Evolutionary conservation across 2,113 vertebrate genomes (phyloP).

Genomic region (Azemiops feae): DNA sequence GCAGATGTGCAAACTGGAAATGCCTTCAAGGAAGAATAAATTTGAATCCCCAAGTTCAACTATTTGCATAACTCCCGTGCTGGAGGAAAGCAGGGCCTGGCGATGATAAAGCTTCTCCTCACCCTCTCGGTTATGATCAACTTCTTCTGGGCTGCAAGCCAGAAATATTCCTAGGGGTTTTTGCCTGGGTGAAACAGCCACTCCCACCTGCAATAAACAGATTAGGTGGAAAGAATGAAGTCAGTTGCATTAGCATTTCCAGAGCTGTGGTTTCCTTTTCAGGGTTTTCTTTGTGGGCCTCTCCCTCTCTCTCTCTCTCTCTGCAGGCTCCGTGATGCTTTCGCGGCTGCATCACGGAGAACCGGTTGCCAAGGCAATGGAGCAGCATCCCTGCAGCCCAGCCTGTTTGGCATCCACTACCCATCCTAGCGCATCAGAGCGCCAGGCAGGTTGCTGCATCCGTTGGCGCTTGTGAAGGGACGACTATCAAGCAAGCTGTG

Average conservation of each 20-base stretch:
- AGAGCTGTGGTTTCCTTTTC: not conserved
- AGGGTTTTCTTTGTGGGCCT: not conserved
- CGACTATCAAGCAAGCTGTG: not conserved
- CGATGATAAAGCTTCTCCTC: not conserved
- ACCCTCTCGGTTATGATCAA: not conserved
- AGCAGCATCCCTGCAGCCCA: not conserved
- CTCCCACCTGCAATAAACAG: not conserved
- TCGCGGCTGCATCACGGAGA: not conserved
- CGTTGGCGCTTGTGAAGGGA: not conserved
- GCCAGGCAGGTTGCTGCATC: not conserved
- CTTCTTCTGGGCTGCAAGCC: not conserved
- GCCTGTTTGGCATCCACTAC: not conserved
- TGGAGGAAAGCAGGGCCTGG: not conserved
- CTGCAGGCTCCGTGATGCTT: not conserved
- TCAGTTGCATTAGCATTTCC: not conserved
- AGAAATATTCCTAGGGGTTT: not conserved
- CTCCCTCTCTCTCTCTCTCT: not conserved
- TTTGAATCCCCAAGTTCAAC: constrained; percentile 1
- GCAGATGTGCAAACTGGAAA: not conserved
- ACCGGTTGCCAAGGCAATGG: constrained; percentile 18
- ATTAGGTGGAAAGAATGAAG: not conserved
- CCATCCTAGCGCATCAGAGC: not conserved
- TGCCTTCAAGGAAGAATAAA: constrained; percentile 13
- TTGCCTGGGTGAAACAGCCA: not conserved
- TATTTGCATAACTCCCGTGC: not conserved